phyloP scores from a whole-genome alignment of 2,888 invertebrate species.

The Sarcophaga caerulescens region DNA sequence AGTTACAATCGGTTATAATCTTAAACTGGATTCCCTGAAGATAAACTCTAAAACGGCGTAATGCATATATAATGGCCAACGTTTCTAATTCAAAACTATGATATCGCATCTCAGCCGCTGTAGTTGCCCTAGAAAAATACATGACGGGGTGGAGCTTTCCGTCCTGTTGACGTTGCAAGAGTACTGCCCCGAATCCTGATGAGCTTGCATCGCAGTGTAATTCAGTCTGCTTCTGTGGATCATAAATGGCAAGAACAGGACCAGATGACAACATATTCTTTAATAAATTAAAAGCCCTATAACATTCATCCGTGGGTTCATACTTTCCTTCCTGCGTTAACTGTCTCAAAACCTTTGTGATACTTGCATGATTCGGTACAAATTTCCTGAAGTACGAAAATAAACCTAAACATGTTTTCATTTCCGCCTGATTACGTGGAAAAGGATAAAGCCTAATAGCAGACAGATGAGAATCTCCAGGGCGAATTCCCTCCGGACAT shows the following conservation, averaged over 20 bases:
- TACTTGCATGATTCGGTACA: conserved; percentile 7
- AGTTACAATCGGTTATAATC: conserved; percentile 29
- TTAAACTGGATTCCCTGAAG: conserved; percentile 33
- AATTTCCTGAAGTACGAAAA: conserved; percentile 27
- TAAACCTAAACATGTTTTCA: conserved; percentile 9
- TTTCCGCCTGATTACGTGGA: conserved; percentile 20
- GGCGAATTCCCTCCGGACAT: conserved; percentile 41
- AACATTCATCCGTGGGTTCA: conserved; percentile 20
- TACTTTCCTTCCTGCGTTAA: conserved; percentile 27
- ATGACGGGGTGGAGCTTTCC: background rate
- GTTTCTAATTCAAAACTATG: conserved; percentile 59
- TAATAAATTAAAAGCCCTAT: conserved; percentile 36
- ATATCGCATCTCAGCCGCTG: conserved; percentile 16
- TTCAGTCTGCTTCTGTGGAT: background rate
- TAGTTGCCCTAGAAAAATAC: conserved; percentile 1
- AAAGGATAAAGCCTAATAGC: conserved; percentile 36
- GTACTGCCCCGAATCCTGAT: conserved; percentile 35
- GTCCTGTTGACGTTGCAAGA: conserved; percentile 40
- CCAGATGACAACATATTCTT: conserved; percentile 57
- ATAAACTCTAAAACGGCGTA: conserved; percentile 44
- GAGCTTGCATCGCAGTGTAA: conserved; percentile 50
- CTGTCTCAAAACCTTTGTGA: background rate
- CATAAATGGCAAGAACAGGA: background rate
- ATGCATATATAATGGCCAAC: conserved; percentile 47
- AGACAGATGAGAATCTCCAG: conserved; percentile 41